Percentiles rank a stretch among this genome's conserved stretches.
Evolutionary conservation across 2,888 invertebrate genomes (phyloP).

Genomic region (Nematopogon swammerdamellus): DNA sequence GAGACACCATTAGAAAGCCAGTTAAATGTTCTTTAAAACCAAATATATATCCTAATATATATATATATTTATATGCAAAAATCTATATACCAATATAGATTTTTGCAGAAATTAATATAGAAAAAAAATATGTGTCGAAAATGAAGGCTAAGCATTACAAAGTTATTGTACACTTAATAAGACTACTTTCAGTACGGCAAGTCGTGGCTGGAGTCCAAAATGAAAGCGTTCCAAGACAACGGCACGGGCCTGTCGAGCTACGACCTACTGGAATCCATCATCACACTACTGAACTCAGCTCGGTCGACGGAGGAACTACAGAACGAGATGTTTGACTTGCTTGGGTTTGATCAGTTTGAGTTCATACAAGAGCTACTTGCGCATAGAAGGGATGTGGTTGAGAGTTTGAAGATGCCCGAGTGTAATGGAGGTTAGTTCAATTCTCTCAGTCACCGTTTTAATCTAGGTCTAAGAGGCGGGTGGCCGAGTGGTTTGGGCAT

Average conservation of each 20-base stretch:
- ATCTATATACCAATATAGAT: too few relatives aligned
- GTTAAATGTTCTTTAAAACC: too few relatives aligned
- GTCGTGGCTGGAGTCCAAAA: constrained; percentile 50
- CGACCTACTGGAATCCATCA: constrained; percentile 58
- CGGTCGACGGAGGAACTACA: constrained; percentile 67
- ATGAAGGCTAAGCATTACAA: too few relatives aligned
- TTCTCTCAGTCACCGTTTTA: background rate
- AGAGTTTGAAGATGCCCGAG: constrained; percentile 31
- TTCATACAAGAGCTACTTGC: constrained; percentile 65
- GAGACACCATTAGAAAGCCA: too few relatives aligned
- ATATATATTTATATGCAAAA: too few relatives aligned
- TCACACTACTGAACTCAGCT: constrained; percentile 58
- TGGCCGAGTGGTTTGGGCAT: too few relatives aligned
- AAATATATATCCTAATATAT: too few relatives aligned
- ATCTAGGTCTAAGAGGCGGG: too few relatives aligned
- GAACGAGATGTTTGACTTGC: constrained; percentile 81
- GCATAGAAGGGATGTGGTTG: constrained; percentile 56
- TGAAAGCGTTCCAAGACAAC: constrained; percentile 45
- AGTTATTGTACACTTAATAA: too few relatives aligned
- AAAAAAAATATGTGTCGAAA: too few relatives aligned
- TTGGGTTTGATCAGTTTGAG: constrained; percentile 84
- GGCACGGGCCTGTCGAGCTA: constrained; percentile 49
- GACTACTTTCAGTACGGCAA: constrained; percentile 54
- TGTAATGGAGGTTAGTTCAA: constrained; percentile 13
- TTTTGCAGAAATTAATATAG: too few relatives aligned